Evolutionary conservation across 2,797 vertebrate species (phyloP), one percentile per base, ranked within the genome.

Genomic region (Myotis planiceps): DNA sequence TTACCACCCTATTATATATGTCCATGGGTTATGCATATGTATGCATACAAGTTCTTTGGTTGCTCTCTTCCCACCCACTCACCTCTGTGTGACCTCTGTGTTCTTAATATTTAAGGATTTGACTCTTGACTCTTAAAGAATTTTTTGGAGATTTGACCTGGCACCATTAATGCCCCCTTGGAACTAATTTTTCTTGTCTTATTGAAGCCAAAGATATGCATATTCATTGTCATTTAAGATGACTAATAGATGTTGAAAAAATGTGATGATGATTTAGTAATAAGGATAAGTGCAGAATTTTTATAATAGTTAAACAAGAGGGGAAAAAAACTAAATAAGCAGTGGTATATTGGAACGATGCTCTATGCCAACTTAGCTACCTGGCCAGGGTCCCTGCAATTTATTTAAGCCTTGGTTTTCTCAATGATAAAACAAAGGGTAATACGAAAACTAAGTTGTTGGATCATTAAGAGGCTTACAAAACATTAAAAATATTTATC

Each of bases 21-120:
- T 60, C 27, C 58, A 60, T 60, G 27, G 29, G 58, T 29, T 27
- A 58, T 27, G 55, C 55, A 27, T 10, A 58, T 58, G 5, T 58
- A 27, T 27, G 25, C 55, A 58, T 27, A 27, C 55, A 58, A 58
- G 25, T 58, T 58, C 55, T 58, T 27, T 58, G 55, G 55, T 58
- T 60, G 27, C 5, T 60, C 58, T 60, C 12, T 60, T 29, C 58
- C 58, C 58, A 29, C 55, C 25, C 25, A 58, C 12, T 29, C 55
- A 27, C 27, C 1, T 2, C 58, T 60, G 27, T 1, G 5, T 88
- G 37, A 49, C 72, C 29, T 13, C 47, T 81, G 21, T 71, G 53
- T 76, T 89, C 29, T 14, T 60, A 74, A 69, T 45, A 76, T 76
- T 92, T 69, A 71, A 34, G 63, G n/a, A n/a, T 86, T 95, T 47